Evolutionary conservation across 2,113 vertebrate genomes (phyloP), one percentile per base, ranked within the genome.

Genomic region (Ageneiosus marmoratus): DNA sequence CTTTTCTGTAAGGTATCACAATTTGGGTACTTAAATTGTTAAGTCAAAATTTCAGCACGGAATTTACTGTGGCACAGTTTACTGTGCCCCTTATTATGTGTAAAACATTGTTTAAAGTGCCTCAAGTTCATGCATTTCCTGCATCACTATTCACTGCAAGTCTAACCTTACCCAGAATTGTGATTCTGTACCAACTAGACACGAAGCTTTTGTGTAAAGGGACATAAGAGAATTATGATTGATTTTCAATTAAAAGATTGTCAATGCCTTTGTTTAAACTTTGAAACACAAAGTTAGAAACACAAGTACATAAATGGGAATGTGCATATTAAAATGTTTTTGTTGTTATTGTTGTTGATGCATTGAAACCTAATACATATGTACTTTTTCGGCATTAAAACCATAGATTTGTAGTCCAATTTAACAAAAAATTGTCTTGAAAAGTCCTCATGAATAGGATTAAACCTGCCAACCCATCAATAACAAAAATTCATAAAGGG

Each of bases 401-500:
- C 32, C 70, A 79, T 48, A 60, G n/a, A 58, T 80, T 78, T 75
- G 4, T 18, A 84, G 58, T 60, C 55, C 16, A 13, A 75, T 8
- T 74, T 16, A 82, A 44, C 20, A 67, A 69, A 16, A 48, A 46
- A 34, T 51, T 62, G 2, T 48, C 34, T 69, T 13, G 15, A 67
- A 79, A 70, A n/a, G 2, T 24, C 50, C n/a, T n/a, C 32, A 22
- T 77, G n/a, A 83, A 10, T n/a, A 44, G 58, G 55, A 84, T 58
- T 41, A 75, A 82, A 53, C 80, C 69, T 70, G 53, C 24, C 46
- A 83, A 65, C 37, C 50, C 51, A 22, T 72, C 79, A 50, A 58
- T 73, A 75, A 84, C 65, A 53, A 77, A 86, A 82, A 83, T 80
- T 83, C 77, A 60, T 48, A 58, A 83, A 80, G 74, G 73, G 76